Conservation (phyloP, 2,888 invertebrate genomes). For the Parthenolecanium corni region DNA sequence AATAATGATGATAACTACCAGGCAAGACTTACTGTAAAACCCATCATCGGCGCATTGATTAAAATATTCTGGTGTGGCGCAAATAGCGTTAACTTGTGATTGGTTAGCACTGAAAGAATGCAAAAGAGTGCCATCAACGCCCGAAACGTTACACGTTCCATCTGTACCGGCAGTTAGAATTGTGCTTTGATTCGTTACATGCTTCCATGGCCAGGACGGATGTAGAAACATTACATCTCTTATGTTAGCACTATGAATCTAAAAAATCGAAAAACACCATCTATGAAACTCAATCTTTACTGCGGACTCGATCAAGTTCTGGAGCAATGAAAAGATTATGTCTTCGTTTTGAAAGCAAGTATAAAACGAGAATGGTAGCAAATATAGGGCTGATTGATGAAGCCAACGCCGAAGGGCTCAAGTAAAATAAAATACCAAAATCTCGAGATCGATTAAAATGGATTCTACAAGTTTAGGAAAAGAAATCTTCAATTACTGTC, state of each 20-base stretch:
- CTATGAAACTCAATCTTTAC: no score
- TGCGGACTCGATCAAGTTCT: no score
- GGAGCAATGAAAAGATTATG: no score
- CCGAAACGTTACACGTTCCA: constrained; percentile 41
- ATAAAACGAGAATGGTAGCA: no score
- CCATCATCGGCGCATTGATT: constrained; percentile 38
- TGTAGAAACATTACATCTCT: constrained; percentile 42
- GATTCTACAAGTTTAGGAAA: no score
- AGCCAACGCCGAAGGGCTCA: no score
- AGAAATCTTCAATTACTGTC: no score
- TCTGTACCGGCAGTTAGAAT: constrained; percentile 40
- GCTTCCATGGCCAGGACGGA: constrained; percentile 42
- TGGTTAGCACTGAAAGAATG: constrained; percentile 41
- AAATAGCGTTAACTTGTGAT: constrained; percentile 39
- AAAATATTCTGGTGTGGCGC: constrained; percentile 41
- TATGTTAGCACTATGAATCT: constrained; percentile 41
- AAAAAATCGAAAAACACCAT: constrained; percentile 27
- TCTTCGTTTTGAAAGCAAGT: no score
- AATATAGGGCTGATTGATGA: no score
- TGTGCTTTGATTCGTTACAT: constrained; percentile 38
- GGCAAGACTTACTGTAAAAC: constrained; percentile 38
- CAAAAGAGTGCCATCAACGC: constrained; percentile 40
- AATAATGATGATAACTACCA: no score
- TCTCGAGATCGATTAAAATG: no score
- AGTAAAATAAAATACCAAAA: no score